Percentiles rank a stretch among this genome's conserved stretches.
phyloP scores from a whole-genome alignment of 2,113 vertebrate genomes.

The Cynoglossus semilaevis region DNA sequence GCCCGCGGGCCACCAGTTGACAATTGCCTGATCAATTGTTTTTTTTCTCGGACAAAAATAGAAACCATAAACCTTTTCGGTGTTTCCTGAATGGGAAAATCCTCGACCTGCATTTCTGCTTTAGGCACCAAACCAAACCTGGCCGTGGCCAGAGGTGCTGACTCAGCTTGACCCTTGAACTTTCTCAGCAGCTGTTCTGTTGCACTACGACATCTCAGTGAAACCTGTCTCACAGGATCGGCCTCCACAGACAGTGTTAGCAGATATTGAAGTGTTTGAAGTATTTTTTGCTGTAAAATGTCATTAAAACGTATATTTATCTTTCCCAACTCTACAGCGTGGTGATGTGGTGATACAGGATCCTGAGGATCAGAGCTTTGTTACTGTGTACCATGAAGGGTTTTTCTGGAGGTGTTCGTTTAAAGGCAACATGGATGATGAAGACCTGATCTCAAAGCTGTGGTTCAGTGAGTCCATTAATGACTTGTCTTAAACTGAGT shows the following conservation, averaged over 20 bases:
- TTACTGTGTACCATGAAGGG: conserved; percentile 87
- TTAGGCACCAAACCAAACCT: conserved; percentile 7
- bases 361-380: not conserved
- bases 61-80: not conserved
- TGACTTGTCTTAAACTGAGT: too few relatives aligned
- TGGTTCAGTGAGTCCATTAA: conserved; percentile 87
- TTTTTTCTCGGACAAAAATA: not conserved
- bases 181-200: conserved; percentile 25
- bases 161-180: conserved; percentile 46
- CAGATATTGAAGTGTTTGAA: not conserved
- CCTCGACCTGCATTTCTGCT: not conserved
- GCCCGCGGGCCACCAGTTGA: too few relatives aligned
- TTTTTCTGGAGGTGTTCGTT: conserved; percentile 97
- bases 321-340: conserved; percentile 30
- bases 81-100: conserved; percentile 17
- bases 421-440: conserved; percentile 65
- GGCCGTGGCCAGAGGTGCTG: conserved; percentile 11
- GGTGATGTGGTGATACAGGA: conserved; percentile 34
- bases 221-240: not conserved
- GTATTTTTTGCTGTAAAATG: too few relatives aligned
- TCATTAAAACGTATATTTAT: not conserved
- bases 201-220: not conserved
- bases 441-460: conserved; percentile 83
- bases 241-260: not conserved
- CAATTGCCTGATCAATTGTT: too few relatives aligned